These are phyloP conservation scores for Rhopilema esculentum DNA, from an alignment of 30 jellyfish, hydroid and myxozoan genomes.

Conservation along the genomic window DNA sequence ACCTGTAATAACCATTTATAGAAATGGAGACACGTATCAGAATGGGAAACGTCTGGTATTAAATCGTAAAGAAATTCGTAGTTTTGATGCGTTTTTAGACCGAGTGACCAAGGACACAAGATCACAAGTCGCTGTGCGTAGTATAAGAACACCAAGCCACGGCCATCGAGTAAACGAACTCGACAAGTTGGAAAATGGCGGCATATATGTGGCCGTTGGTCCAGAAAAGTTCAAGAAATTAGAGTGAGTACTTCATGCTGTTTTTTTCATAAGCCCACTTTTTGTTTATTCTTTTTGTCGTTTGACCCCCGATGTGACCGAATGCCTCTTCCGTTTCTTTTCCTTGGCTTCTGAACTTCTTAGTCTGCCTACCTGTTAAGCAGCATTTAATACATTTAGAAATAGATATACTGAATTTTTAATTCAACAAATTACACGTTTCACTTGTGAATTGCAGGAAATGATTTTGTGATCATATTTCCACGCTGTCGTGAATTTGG, in stretches of 20 bases:
- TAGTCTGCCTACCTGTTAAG: neutral
- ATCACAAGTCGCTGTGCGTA: conserved; percentile 84
- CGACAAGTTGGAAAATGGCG: conserved; percentile 88
- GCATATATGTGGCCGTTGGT: conserved; percentile 94
- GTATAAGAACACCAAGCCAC: conserved; percentile 90
- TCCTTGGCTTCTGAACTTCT: neutral
- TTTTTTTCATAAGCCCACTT: neutral
- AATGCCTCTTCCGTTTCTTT: neutral
- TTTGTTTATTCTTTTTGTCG: neutral
- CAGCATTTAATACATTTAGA: neutral
- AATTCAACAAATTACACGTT: neutral
- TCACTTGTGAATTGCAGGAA: no score
- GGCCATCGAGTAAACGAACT: conserved; percentile 77
- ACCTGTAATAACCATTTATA: conserved; percentile 77
- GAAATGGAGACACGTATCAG: conserved; percentile 85
- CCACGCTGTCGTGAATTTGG: no score
- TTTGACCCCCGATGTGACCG: neutral
- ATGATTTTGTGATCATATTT: no score
- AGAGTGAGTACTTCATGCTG: conserved; percentile 62
- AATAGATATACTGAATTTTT: neutral
- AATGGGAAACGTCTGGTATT: conserved; percentile 84
- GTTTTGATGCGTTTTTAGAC: conserved; percentile 85
- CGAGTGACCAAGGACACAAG: conserved; percentile 85
- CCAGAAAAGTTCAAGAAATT: conserved; percentile 81
- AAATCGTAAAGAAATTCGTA: conserved; percentile 84